These are phyloP conservation scores for Melanargia galathea DNA, from an alignment of 2,888 invertebrate species.

Conservation along the genomic window DNA sequence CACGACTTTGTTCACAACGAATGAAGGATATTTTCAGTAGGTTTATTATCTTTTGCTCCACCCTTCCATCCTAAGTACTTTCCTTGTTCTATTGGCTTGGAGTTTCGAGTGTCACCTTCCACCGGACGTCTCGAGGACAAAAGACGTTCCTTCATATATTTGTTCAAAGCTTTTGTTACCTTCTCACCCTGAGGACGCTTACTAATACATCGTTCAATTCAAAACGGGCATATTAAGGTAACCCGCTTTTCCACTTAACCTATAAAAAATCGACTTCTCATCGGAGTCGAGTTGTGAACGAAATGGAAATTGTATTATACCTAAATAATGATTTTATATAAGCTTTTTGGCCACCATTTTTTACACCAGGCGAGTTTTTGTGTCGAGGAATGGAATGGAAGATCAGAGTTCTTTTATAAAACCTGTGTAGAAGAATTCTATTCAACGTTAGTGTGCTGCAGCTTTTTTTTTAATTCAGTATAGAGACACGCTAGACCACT, in stretches of 20 bases:
- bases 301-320: constrained; percentile 13
- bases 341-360: not conserved
- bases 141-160: constrained; percentile 9
- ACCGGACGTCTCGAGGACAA: constrained; percentile 9
- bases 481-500: too few species aligned
- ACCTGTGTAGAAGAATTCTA: too few species aligned
- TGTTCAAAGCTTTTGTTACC: constrained; percentile 11
- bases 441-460: too few species aligned
- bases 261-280: constrained; percentile 8
- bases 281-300: constrained; percentile 3
- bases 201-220: not conserved
- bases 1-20: not conserved
- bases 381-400: not conserved
- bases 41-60: not conserved
- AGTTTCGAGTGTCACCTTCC: constrained; percentile 6
- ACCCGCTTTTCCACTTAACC: constrained; percentile 17
- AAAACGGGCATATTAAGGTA: constrained; percentile 12
- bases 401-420: too few species aligned
- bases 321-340: constrained; percentile 4
- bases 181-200: not conserved
- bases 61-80: not conserved
- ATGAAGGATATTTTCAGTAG: constrained; percentile 2
- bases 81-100: not conserved
- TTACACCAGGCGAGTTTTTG: constrained; percentile 4
- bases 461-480: too few species aligned